Evolutionary conservation across 1,140 invertebrate genomes (phyloP), one percentile per base, ranked within the genome.

Genomic region (Drosophila oshimai): DNA sequence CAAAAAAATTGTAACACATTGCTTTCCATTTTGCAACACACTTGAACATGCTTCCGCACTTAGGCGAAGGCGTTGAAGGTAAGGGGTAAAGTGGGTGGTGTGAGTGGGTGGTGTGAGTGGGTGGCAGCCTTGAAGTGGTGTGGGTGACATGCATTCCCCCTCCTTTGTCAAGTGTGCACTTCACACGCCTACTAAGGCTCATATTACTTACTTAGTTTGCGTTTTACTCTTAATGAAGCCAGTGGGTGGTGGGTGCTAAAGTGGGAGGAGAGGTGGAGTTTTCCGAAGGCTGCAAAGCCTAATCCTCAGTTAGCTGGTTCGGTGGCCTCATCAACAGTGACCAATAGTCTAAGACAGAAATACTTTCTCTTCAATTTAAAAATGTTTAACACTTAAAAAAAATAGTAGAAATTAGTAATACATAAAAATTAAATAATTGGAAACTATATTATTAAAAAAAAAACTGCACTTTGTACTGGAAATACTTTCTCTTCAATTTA

Each of bases 21-120:
- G 81, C 76, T 86, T 76, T 87, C 81, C 83, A 86, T 86, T 86
- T 44, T 84, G 61, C 80, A 80, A 61, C 75, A 86, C 80, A 86
- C 81, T 86, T 86, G 76, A 86, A 86, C 80, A 87, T 86, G 80
- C 72, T 80, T 86, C 76, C 81, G 81, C 81, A 87, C 81, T 87
- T 86, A 86, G 81, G 62, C 76, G 81, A 73, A 60, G 75, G 67
- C 62, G 80, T 80, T 34, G 54, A 51, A 54, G 50, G 54, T 13
- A 15, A 18, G n/a, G 10, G 4, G 22, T 20, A 12, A 28, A 7
- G 46, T 51, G 41, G 39, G 55, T 24, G 54, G 53, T n/a, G 18
- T 47, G 65, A 34, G n/a, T 20, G 33, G 34, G n/a, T 1, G 37
- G 15, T 10, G 17, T n/a, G n/a, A n/a, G 17, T 15, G 28, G 53